Conservation (phyloP, 2,888 invertebrate genomes). For the Agelastica alni region DNA sequence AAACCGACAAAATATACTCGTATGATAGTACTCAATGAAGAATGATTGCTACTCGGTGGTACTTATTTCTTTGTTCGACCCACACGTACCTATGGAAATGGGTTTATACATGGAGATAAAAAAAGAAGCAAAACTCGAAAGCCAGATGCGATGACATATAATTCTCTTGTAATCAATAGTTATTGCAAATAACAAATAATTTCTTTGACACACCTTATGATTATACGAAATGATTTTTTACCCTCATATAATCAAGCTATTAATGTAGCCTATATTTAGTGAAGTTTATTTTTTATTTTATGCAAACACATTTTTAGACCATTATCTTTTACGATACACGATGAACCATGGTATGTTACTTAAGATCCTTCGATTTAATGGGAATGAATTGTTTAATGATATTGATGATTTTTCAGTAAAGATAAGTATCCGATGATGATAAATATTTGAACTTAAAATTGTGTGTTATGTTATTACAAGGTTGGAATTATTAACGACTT, state of each 20-base stretch:
- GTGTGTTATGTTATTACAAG: slow-evolving; percentile 4
- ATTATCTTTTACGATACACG: slow-evolving; percentile 19
- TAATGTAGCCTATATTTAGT: slow-evolving; percentile 26
- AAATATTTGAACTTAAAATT: slow-evolving; percentile 5
- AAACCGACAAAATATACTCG: neutral
- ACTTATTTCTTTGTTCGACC: slow-evolving; percentile 36
- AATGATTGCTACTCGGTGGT: slow-evolving; percentile 18
- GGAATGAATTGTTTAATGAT: slow-evolving; percentile 15
- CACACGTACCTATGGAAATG: slow-evolving; percentile 29
- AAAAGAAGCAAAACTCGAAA: slow-evolving; percentile 36
- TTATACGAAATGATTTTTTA: slow-evolving; percentile 28
- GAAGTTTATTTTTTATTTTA: slow-evolving; percentile 26
- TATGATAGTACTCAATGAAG: slow-evolving; percentile 13
- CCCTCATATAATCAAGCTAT: slow-evolving; percentile 26
- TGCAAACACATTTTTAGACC: slow-evolving; percentile 23
- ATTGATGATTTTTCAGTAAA: slow-evolving; percentile 11
- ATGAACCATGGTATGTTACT: slow-evolving; percentile 12
- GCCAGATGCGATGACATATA: slow-evolving; percentile 47
- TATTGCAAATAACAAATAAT: slow-evolving; percentile 47
- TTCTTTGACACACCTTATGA: slow-evolving; percentile 42
- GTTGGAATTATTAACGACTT: slow-evolving; percentile 3
- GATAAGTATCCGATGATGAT: slow-evolving; percentile 5
- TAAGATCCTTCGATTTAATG: slow-evolving; percentile 15
- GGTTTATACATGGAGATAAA: too few relatives aligned
- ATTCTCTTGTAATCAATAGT: slow-evolving; percentile 47